Evolutionary conservation across 2,888 invertebrate genomes (phyloP).

Genomic region (Elegia similella): DNA sequence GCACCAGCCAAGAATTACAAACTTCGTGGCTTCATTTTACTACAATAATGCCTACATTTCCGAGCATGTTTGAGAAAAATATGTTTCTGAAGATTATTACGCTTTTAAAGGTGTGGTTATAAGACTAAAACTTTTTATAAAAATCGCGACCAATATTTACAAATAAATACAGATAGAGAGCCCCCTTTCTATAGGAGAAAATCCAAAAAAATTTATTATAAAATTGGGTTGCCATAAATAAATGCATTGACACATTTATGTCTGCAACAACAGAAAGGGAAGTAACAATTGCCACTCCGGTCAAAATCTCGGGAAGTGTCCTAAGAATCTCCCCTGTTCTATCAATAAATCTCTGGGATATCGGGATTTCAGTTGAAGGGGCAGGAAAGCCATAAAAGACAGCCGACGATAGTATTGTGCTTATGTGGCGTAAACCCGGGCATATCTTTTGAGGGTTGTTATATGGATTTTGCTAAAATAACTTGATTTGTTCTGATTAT

Average conservation of each 20-base stretch:
- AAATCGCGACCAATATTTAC: too few relatives aligned
- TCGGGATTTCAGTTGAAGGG: slow-evolving; percentile 45
- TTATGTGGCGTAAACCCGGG: slow-evolving; percentile 50
- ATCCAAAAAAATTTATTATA: not conserved
- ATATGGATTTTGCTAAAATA: not conserved
- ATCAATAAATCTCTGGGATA: slow-evolving; percentile 46
- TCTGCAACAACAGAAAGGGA: not conserved
- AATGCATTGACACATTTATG: not conserved
- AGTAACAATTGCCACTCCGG: slow-evolving; percentile 6
- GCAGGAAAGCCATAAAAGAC: slow-evolving; percentile 51
- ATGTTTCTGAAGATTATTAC: too few relatives aligned
- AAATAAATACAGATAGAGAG: too few relatives aligned
- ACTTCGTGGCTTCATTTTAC: too few relatives aligned
- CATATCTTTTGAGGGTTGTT: slow-evolving; percentile 36
- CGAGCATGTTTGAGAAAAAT: too few relatives aligned
- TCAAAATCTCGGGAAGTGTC: slow-evolving; percentile 18
- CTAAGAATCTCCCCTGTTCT: slow-evolving; percentile 30
- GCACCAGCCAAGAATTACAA: too few relatives aligned
- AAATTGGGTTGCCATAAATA: not conserved
- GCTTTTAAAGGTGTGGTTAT: too few relatives aligned
- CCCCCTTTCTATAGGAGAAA: too few relatives aligned
- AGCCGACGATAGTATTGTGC: slow-evolving; percentile 48
- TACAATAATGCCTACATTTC: too few relatives aligned
- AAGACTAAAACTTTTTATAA: too few relatives aligned
- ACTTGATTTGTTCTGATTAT: not conserved